Evolutionary conservation across 2,888 invertebrate genomes (phyloP).

Genomic region (Cetonia aurata): DNA sequence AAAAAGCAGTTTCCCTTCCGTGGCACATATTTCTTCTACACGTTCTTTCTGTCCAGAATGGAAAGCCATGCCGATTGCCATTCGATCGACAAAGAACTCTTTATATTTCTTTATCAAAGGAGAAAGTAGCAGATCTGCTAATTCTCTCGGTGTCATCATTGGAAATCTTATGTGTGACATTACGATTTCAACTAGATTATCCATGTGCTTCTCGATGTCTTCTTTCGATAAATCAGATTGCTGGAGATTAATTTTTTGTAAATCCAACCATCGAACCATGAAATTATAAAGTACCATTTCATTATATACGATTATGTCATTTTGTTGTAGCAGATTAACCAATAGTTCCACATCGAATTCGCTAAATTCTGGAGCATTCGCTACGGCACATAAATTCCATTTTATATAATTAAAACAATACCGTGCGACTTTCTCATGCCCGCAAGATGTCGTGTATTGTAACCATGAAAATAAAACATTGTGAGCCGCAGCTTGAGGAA

Average conservation of each 20-base stretch:
- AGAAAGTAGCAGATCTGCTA: slow-evolving; percentile 84
- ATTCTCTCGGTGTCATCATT: slow-evolving; percentile 93
- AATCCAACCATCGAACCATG: slow-evolving; percentile 83
- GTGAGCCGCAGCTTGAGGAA: slow-evolving; percentile 85
- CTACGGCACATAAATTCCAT: slow-evolving; percentile 90
- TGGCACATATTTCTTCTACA: slow-evolving; percentile 70
- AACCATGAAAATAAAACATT: slow-evolving; percentile 91
- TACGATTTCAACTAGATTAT: slow-evolving; percentile 78
- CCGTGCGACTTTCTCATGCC: slow-evolving; percentile 79
- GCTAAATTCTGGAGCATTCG: slow-evolving; percentile 82
- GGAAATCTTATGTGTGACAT: slow-evolving; percentile 80
- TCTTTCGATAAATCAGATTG: slow-evolving; percentile 67
- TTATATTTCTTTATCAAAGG: slow-evolving; percentile 85
- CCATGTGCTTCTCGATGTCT: slow-evolving; percentile 74
- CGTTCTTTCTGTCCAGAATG: slow-evolving; percentile 83
- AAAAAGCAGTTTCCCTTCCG: slow-evolving; percentile 75
- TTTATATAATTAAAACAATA: slow-evolving; percentile 87
- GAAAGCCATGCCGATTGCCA: slow-evolving; percentile 91
- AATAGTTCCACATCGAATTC: slow-evolving; percentile 86
- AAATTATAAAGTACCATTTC: slow-evolving; percentile 88
- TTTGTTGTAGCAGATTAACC: slow-evolving; percentile 82
- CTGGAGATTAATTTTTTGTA: slow-evolving; percentile 74
- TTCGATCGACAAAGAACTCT: slow-evolving; percentile 88
- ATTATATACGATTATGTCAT: slow-evolving; percentile 89
- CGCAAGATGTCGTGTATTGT: slow-evolving; percentile 89